phyloP scores from a whole-genome alignment of 1,140 invertebrate genomes.

The Apis dorsata region DNA sequence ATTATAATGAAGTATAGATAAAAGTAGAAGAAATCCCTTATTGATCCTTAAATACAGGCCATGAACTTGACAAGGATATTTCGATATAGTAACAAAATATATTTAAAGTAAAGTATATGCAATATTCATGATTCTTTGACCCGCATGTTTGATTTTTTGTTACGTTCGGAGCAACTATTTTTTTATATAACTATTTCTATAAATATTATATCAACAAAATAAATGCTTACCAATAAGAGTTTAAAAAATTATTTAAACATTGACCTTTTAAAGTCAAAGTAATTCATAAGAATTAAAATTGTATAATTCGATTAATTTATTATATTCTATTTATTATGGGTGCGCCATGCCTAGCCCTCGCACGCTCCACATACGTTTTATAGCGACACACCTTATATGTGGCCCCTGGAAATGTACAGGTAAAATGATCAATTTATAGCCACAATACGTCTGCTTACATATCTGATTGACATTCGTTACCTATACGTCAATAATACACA shows the following conservation, averaged over 20 bases:
- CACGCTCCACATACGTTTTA: conserved; percentile 69
- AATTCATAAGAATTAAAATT: background rate
- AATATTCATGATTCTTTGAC: background rate
- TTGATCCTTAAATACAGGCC: conserved; percentile 26
- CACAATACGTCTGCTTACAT: conserved; percentile 1
- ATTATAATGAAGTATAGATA: background rate
- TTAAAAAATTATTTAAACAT: background rate
- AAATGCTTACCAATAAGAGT: background rate
- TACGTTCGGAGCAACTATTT: background rate
- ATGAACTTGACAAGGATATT: conserved; percentile 5
- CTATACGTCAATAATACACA: background rate
- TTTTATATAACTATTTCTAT: background rate
- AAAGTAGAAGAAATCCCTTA: conserved; percentile 12
- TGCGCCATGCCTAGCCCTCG: conserved; percentile 63
- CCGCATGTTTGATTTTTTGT: conserved; percentile 11
- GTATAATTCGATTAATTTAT: background rate
- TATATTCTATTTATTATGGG: conserved; percentile 56
- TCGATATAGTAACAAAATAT: background rate
- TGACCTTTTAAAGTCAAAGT: too few species aligned
- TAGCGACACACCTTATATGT: conserved; percentile 54
- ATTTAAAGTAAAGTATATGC: too few species aligned
- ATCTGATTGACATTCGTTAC: background rate
- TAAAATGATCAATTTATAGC: conserved; percentile 9
- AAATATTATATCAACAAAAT: background rate
- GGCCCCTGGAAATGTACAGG: conserved; percentile 9